These are phyloP conservation scores for Hemicentrotus pulcherrimus DNA, from an alignment of 35 echinoderm and acorn worm species.

Conservation along the genomic window DNA sequence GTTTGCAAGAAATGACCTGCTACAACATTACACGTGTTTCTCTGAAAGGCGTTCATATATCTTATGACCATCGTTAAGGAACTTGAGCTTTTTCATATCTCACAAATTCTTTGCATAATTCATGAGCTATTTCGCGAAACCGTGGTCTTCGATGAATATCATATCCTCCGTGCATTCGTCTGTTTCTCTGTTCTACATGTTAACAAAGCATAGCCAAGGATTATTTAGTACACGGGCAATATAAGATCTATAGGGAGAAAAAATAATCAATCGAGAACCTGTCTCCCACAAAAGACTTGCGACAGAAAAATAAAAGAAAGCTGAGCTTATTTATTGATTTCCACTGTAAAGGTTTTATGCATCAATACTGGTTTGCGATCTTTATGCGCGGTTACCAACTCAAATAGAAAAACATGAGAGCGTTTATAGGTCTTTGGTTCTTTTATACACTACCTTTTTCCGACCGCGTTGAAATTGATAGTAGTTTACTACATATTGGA, in stretches of 20 bases:
- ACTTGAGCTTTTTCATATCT: too few relatives aligned
- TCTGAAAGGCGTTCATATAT: too few relatives aligned
- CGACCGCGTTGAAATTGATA: not conserved
- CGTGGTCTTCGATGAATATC: not conserved
- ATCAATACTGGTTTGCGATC: not conserved
- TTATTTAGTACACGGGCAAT: not conserved
- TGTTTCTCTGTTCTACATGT: not conserved
- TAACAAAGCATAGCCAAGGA: not conserved
- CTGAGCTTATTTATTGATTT: not conserved
- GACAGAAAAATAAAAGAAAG: not conserved
- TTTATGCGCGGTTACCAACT: not conserved
- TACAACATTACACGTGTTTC: too few relatives aligned
- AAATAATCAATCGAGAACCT: constrained; percentile 18
- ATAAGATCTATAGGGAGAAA: not conserved
- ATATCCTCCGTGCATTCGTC: not conserved
- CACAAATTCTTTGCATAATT: too few relatives aligned
- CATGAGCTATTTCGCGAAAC: not conserved
- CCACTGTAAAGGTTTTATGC: not conserved
- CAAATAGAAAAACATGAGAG: too few relatives aligned
- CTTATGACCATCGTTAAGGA: too few relatives aligned
- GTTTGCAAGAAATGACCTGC: too few relatives aligned
- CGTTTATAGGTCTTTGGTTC: too few relatives aligned
- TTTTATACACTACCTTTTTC: not conserved
- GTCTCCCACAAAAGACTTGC: not conserved
- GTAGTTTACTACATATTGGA: not conserved